Percentiles rank a stretch among this genome's conserved stretches.
phyloP scores from a whole-genome alignment of 2,888 invertebrate genomes.

The Epicampocera succincta region DNA sequence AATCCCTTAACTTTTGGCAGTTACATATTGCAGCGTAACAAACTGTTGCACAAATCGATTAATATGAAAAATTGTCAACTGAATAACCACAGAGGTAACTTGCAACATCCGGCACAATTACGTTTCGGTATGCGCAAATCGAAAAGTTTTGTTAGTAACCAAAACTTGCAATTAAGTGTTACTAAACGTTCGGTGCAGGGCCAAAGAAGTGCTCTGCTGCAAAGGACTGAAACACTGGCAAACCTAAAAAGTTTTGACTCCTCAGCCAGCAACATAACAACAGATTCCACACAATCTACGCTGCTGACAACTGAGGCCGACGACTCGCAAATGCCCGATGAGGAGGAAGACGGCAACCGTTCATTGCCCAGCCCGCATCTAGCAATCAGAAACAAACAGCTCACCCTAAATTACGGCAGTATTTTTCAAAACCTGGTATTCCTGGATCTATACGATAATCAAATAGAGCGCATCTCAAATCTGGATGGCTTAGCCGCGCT shows the following conservation, averaged over 20 bases:
- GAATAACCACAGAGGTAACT: conserved; percentile 49
- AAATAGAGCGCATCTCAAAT: conserved; percentile 92
- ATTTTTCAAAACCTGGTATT: conserved; percentile 88
- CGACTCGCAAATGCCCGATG: not conserved
- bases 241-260: conserved; percentile 76
- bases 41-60: conserved; percentile 56
- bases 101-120: conserved; percentile 64
- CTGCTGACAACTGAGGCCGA: conserved; percentile 35
- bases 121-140: conserved; percentile 78
- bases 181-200: conserved; percentile 75
- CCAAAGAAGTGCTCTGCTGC: conserved; percentile 51
- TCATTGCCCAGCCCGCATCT: conserved; percentile 69
- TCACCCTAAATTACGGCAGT: conserved; percentile 77
- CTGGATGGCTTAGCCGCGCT: conserved; percentile 90
- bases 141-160: conserved; percentile 79
- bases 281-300: conserved; percentile 62
- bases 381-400: conserved; percentile 79
- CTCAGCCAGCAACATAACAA: conserved; percentile 69
- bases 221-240: conserved; percentile 7
- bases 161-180: conserved; percentile 75
- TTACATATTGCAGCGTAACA: conserved; percentile 52
- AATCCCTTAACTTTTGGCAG: conserved; percentile 46
- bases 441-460: conserved; percentile 96
- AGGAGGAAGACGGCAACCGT: conserved; percentile 55
- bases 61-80: conserved; percentile 55